phyloP scores from a whole-genome alignment of 2,113 vertebrate species.

The Narcine bancroftii region DNA sequence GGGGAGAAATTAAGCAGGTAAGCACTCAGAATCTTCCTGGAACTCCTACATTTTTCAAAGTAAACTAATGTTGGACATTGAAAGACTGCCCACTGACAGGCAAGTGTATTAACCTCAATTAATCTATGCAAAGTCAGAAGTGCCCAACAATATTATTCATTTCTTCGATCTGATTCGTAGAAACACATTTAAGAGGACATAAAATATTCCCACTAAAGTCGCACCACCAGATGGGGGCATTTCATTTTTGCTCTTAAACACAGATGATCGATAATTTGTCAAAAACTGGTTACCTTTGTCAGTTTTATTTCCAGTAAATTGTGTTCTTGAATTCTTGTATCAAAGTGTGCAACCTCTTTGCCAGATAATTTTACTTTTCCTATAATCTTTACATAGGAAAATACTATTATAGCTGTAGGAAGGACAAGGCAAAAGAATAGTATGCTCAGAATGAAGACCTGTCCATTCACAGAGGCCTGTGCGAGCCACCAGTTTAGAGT shows the following conservation, averaged over 20 bases:
- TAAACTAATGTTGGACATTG: background rate
- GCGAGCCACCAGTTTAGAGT: slow-evolving; percentile 94
- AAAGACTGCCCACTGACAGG: background rate
- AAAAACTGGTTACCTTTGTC: slow-evolving; percentile 69
- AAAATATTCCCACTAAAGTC: background rate
- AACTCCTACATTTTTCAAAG: background rate
- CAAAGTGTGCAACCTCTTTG: slow-evolving; percentile 77
- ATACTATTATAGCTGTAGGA: slow-evolving; percentile 76
- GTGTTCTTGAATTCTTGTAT: slow-evolving; percentile 71
- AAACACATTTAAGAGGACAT: background rate
- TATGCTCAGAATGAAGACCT: slow-evolving; percentile 79
- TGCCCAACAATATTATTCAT: background rate
- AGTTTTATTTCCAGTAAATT: slow-evolving; percentile 83
- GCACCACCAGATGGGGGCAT: background rate
- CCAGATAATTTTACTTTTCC: slow-evolving; percentile 82
- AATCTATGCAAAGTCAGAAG: background rate
- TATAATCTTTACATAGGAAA: slow-evolving; percentile 86
- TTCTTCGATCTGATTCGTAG: background rate
- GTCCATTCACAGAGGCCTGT: slow-evolving; percentile 72
- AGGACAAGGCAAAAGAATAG: slow-evolving; percentile 88
- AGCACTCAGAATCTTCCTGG: background rate
- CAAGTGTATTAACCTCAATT: background rate
- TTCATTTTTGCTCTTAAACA: background rate
- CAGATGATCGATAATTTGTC: background rate
- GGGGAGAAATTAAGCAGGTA: background rate